Evolutionary conservation across 2,888 invertebrate genomes (phyloP), one percentile per base, ranked within the genome.

Genomic region (Mactromeris polynyma): DNA sequence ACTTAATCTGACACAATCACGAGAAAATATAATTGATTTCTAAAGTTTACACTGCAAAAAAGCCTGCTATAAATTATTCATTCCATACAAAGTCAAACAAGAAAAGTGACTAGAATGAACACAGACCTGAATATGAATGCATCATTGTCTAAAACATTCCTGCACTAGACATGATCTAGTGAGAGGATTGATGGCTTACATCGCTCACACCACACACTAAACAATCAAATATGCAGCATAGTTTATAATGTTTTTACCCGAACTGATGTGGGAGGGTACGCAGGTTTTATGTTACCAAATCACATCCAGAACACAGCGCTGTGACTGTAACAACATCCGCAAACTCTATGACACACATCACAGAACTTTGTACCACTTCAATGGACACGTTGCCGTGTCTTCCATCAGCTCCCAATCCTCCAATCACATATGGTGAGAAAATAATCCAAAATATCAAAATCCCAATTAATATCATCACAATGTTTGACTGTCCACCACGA

Each of bases 391-490:
- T 40, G 40, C 4, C 17, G 9, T 46, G 17, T 17, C 46, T 46
- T 46, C 14, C 11, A 46, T 17, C 6, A 46, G 46, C 14, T 46
- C 11, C 46, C 1, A 46, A 46, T 46, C 2, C 46, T 46, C 46
- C 17, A 46, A 64, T 64, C 58, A 64, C 58, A 64, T 2, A n/a
- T 11, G 4, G 26, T 26, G 17, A 46, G 17, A 46, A 64, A 64
- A 4, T 26, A 64, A 64, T 64, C 58, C 58, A n/a, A 2, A 26
- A 1, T 26, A 64, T 26, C n/a, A 64, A 64, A 26, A 64, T 64
- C n/a, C 58, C 58, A 64, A 64, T 64, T 64, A 64, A 64, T n/a
- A 64, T 64, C 58, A 64, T 64, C 26, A 64, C n/a, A 64, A n/a
- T 64, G 58, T 64, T 26, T 64, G 58, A 64, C n/a, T 64, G 58